phyloP scores from a whole-genome alignment of 2,888 invertebrate species.

The Volucella bombylans region DNA sequence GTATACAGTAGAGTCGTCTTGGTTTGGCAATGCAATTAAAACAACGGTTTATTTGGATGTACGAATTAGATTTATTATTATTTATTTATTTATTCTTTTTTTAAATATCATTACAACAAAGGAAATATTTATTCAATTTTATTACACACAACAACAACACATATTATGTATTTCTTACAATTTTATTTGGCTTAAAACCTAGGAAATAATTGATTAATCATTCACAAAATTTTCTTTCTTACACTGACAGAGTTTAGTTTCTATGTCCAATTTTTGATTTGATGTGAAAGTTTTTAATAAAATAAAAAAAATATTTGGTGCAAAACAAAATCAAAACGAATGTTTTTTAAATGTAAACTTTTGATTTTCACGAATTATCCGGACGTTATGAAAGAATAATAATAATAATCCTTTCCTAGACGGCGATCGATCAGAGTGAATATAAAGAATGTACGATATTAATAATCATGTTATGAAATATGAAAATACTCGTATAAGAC shows the following conservation, averaged over 20 bases:
- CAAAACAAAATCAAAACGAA: background rate
- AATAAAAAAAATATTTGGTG: background rate
- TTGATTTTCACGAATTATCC: background rate
- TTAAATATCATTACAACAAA: slow-evolving; percentile 41
- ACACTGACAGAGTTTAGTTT: slow-evolving; percentile 13
- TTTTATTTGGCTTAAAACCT: slow-evolving; percentile 39
- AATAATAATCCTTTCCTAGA: too few species aligned
- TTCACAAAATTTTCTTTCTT: slow-evolving; percentile 15
- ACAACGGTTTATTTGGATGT: slow-evolving; percentile 56
- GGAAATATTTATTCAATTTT: slow-evolving; percentile 27
- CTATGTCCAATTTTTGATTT: slow-evolving; percentile 22
- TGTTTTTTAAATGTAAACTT: background rate
- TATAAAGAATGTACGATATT: too few species aligned
- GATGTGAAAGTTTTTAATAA: background rate
- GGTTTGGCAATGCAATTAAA: slow-evolving; percentile 44
- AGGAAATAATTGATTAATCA: slow-evolving; percentile 11
- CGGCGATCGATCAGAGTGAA: too few species aligned
- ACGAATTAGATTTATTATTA: slow-evolving; percentile 53
- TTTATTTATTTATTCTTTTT: background rate
- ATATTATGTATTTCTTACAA: slow-evolving; percentile 45
- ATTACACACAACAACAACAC: slow-evolving; percentile 32
- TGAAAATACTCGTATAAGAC: too few species aligned
- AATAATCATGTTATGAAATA: too few species aligned
- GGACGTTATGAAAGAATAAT: background rate
- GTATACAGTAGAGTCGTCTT: slow-evolving; percentile 7